Evolutionary conservation across 2,888 invertebrate species (phyloP).

Genomic region (Gymnosoma rotundatum): DNA sequence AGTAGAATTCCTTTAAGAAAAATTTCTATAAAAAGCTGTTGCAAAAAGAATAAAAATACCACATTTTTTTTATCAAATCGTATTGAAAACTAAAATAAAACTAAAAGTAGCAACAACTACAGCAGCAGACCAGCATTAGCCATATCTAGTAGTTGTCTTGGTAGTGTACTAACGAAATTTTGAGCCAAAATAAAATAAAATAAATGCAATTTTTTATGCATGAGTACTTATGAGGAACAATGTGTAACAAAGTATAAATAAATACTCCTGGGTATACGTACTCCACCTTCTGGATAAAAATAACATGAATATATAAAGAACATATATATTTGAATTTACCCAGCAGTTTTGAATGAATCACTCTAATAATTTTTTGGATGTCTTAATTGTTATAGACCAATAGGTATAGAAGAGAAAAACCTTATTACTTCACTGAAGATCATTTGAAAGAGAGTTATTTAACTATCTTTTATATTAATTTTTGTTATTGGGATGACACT

Average conservation of each 20-base stretch:
- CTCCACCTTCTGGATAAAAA: conserved; percentile 39
- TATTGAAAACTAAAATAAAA: conserved; percentile 46
- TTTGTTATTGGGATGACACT: too few relatives aligned
- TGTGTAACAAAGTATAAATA: conserved; percentile 49
- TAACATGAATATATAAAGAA: conserved; percentile 1
- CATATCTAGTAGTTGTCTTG: neutral
- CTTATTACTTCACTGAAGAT: too few relatives aligned
- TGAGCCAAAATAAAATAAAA: conserved; percentile 48
- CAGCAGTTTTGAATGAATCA: neutral
- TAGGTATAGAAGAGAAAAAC: too few relatives aligned
- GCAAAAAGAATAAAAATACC: neutral
- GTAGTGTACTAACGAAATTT: conserved; percentile 26
- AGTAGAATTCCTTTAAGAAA: too few relatives aligned
- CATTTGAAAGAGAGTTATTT: too few relatives aligned
- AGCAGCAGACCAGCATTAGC: conserved; percentile 19
- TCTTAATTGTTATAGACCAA: too few relatives aligned
- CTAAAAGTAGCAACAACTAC: conserved; percentile 8
- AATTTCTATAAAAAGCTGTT: neutral
- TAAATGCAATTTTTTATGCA: conserved; percentile 52
- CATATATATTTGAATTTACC: neutral
- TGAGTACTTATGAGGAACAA: conserved; percentile 47
- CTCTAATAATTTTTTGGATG: too few relatives aligned
- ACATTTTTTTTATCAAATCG: conserved; percentile 41
- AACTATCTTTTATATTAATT: too few relatives aligned
- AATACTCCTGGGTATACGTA: conserved; percentile 55